Conservation (phyloP, 2,888 invertebrate genomes). For the Chrysolina americana region DNA sequence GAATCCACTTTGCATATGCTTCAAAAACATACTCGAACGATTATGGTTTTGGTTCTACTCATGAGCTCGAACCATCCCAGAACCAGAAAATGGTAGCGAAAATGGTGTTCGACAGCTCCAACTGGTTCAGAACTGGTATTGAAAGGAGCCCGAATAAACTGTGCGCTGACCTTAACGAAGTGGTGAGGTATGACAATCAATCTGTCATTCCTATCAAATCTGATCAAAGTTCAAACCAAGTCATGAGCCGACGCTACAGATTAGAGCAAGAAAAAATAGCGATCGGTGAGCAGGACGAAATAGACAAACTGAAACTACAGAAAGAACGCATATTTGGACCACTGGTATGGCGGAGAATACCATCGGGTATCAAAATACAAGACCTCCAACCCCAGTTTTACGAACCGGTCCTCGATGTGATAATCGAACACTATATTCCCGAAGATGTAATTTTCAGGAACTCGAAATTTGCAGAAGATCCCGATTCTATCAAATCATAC, state of each 20-base stretch:
- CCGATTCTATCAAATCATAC: constrained; percentile 60
- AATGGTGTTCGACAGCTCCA: too few relatives aligned
- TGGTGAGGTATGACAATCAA: neutral
- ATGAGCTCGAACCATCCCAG: too few relatives aligned
- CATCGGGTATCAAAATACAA: constrained; percentile 61
- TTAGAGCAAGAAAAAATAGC: constrained; percentile 61
- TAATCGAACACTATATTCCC: constrained; percentile 59
- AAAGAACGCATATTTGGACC: constrained; percentile 61
- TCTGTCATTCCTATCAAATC: neutral
- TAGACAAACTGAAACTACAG: constrained; percentile 59
- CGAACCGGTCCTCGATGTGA: constrained; percentile 58
- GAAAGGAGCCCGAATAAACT: too few relatives aligned
- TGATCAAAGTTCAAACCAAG: neutral
- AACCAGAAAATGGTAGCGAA: too few relatives aligned
- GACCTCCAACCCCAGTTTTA: constrained; percentile 62
- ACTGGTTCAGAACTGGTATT: too few relatives aligned
- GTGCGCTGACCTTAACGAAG: too few relatives aligned
- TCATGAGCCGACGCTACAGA: constrained; percentile 64
- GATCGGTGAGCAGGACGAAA: constrained; percentile 63
- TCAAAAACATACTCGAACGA: too few relatives aligned
- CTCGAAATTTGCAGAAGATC: constrained; percentile 61
- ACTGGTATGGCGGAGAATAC: constrained; percentile 61
- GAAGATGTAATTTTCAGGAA: constrained; percentile 64
- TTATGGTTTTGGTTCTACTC: too few relatives aligned
- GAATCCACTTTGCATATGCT: too few relatives aligned